Evolutionary conservation across 2,888 invertebrate species (phyloP).

Genomic region (Cephalotes varians): DNA sequence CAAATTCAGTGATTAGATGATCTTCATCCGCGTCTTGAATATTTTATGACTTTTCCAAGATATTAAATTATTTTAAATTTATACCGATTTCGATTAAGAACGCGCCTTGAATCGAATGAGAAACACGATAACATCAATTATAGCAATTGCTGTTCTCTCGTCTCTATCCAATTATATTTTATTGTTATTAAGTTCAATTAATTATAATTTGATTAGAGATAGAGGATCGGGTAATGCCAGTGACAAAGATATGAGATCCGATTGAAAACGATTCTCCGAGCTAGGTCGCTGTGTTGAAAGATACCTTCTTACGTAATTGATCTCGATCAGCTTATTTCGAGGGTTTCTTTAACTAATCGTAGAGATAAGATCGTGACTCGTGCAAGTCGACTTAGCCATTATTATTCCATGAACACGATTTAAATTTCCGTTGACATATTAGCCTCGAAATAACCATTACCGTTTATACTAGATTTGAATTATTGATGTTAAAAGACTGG

Average conservation of each 20-base stretch:
- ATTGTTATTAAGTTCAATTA: constrained; percentile 30
- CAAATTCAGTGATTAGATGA: constrained; percentile 24
- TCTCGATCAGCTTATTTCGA: constrained; percentile 9
- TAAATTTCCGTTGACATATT: constrained; percentile 27
- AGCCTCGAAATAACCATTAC: constrained; percentile 28
- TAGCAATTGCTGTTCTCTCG: neutral
- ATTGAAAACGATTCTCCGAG: neutral
- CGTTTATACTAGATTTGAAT: constrained; percentile 8
- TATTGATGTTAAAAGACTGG: constrained; percentile 40
- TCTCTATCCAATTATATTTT: neutral
- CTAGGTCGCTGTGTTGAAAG: neutral
- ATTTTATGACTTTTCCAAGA: neutral
- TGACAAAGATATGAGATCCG: neutral
- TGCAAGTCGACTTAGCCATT: constrained; percentile 17
- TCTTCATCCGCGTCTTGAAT: constrained; percentile 1
- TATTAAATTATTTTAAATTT: neutral
- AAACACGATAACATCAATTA: constrained; percentile 1
- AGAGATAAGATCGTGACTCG: constrained; percentile 39
- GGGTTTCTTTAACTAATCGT: constrained; percentile 16
- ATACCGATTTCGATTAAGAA: constrained; percentile 9
- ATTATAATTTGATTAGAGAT: constrained; percentile 37
- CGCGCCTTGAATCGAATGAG: neutral
- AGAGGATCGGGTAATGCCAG: constrained; percentile 4
- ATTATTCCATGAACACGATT: constrained; percentile 16
- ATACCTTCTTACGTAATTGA: neutral